Conservation (phyloP, 2,888 invertebrate genomes). For the Dione vanillae region DNA sequence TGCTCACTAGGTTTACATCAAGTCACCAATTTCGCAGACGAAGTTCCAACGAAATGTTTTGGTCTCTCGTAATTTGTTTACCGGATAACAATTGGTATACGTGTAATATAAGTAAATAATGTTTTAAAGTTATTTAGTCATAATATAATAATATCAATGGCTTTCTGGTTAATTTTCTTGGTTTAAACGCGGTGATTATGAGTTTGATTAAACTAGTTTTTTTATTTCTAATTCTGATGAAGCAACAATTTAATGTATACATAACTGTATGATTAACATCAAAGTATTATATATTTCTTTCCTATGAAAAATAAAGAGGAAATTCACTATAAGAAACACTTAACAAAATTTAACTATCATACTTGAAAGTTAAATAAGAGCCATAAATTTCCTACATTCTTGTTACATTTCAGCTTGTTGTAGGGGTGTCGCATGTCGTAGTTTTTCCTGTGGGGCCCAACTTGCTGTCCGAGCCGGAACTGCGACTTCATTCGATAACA, state of each 20-base stretch:
- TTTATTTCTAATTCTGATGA: no score
- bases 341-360: not conserved
- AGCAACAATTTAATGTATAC: no score
- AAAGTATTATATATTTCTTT: no score
- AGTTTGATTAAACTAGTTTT: no score
- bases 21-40: conserved; percentile 63
- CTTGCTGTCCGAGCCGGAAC: conserved; percentile 13
- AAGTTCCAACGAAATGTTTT: conserved; percentile 60
- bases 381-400: conserved; percentile 10
- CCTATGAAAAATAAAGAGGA: no score
- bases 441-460: conserved; percentile 25
- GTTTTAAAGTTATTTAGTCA: no score
- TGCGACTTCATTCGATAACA: conserved; percentile 14
- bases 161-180: no score
- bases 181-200: no score
- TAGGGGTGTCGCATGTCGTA: conserved; percentile 12
- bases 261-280: no score
- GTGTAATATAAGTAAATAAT: conserved; percentile 36
- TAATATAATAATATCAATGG: no score
- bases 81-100: conserved; percentile 52
- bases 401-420: conserved; percentile 4
- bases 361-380: conserved; percentile 5
- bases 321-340: no score
- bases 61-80: conserved; percentile 58
- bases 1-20: conserved; percentile 56